These are phyloP conservation scores for Adineta ricciae DNA, from an alignment of 2,888 invertebrate genomes.

Conservation along the genomic window DNA sequence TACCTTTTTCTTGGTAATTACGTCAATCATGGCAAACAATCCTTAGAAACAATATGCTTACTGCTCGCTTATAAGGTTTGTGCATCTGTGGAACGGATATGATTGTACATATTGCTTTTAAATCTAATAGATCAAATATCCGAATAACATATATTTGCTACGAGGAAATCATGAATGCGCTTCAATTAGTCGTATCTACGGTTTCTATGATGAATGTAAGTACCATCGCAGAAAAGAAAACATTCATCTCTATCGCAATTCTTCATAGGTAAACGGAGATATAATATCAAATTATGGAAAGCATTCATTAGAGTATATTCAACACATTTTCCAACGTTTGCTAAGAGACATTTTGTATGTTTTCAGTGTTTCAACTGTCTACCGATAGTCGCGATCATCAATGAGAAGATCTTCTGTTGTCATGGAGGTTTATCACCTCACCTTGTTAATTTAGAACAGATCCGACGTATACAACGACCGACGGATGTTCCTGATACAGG, in stretches of 20 bases:
- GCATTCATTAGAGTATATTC: background rate
- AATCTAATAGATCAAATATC: background rate
- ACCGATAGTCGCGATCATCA: background rate
- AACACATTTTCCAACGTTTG: background rate
- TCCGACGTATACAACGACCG: background rate
- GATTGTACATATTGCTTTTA: background rate
- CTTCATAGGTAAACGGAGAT: background rate
- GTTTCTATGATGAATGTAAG: conserved; percentile 8
- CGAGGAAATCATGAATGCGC: background rate
- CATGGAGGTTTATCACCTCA: background rate
- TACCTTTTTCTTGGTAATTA: conserved; percentile 7
- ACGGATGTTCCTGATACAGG: background rate
- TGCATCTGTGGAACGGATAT: background rate
- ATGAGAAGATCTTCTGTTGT: background rate
- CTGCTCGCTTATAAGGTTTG: conserved; percentile 14
- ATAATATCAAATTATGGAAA: conserved; percentile 18
- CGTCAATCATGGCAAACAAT: background rate
- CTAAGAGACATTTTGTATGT: background rate
- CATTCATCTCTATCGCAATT: background rate
- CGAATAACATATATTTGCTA: background rate
- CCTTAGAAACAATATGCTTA: conserved; percentile 4
- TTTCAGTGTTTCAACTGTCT: background rate
- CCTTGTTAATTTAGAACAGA: background rate
- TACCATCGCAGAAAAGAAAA: background rate
- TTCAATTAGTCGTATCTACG: background rate